Evolutionary conservation across 2,888 invertebrate species (phyloP), one percentile per base, ranked within the genome.

Genomic region (Gastrophysa polygoni): DNA sequence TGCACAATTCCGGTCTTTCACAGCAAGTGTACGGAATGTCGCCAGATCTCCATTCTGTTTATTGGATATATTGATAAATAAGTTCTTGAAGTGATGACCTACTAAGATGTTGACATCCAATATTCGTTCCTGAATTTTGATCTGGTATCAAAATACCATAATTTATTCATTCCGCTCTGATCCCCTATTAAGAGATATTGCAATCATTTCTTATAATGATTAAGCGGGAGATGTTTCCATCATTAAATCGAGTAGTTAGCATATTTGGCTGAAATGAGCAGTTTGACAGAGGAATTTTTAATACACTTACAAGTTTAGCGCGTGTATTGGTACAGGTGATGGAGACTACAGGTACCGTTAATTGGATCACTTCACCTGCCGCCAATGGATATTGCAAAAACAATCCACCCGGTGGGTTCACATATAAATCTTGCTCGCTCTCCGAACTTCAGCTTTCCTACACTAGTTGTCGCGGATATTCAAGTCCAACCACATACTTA

Each of bases 321-420:
- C 76, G 76, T 74, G 78, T 70, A 67, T 72, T 69, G 70, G 73
- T 72, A 79, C 80, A 80, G 80, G 80, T 80, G 80, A 80, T 79
- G 71, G 74, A 75, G 75, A 79, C 79, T 80, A 79, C 78, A 77
- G 75, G 79, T 80, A 77, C 80, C 80, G 80, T 80, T 80, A 80
- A 80, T 80, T 80, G 80, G 78, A 76, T 76, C 80, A 80, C 80
- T 79, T 76, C 80, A 80, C 80, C 80, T 80, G 80, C 73, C 68
- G 66, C 51, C 66, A 54, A 59, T 51, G 59, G 62, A 47, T 38
- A 38, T 61, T 48, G 68, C 67, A 67, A 70, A 70, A 68, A 68
- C 57, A 47, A 29, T 62, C 43, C 55, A 55, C 54, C 49, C 58
- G 57, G 58, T 59, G 54, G n/a, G 47, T 38, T 50, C 49, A n/a